Evolutionary conservation across 2,888 invertebrate species (phyloP), one percentile per base, ranked within the genome.

Genomic region (Dermolepida albohirtum): DNA sequence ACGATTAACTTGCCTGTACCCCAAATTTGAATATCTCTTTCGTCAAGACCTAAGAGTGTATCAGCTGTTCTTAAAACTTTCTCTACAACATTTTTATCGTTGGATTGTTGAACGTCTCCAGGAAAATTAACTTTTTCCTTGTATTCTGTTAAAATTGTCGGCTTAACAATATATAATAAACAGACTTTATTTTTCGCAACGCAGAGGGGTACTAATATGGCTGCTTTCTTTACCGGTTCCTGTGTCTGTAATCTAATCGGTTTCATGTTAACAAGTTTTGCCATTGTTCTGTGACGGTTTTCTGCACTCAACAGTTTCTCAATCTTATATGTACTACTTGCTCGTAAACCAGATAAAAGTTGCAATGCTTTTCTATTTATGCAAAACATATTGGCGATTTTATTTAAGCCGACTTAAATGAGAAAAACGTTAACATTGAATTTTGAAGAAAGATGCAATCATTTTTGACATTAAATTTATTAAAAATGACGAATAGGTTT

Each of bases 201-300:
- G 80, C 95, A 95, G 40, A 97, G 78, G 0, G 96, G 94, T 50
- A 97, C 89, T 41, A 97, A 82, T 14, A 96, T 93, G 1, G 95
- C 92, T 0, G 95, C 94, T 59, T 85, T 85, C 34, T 83, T 84
- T 47, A 81, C 75, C 8, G 84, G 84, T 71, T 76, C 74, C 34
- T 76, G 70, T 10, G 80, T 71, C 67, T 84, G 81, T 74, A 78
- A 71, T 40, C 84, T 84, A 63, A 85, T 80, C 84, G 79, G 90
- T 84, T 83, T 92, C 85, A 80, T 83, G 80, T 78, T 86, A 81
- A 77, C 85, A 74, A 87, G 86, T 83, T 80, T 86, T 52, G 85
- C 80, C 69, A 90, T 82, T 72, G 90, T 90, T 67, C 85, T 84
- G 70, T 86, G 83, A 1, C 89, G 86, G 74, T 88, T 88, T 68